Evolutionary conservation across 1,140 invertebrate genomes (phyloP), one percentile per base, ranked within the genome.

Genomic region (Rhopalosiphum maidis): DNA sequence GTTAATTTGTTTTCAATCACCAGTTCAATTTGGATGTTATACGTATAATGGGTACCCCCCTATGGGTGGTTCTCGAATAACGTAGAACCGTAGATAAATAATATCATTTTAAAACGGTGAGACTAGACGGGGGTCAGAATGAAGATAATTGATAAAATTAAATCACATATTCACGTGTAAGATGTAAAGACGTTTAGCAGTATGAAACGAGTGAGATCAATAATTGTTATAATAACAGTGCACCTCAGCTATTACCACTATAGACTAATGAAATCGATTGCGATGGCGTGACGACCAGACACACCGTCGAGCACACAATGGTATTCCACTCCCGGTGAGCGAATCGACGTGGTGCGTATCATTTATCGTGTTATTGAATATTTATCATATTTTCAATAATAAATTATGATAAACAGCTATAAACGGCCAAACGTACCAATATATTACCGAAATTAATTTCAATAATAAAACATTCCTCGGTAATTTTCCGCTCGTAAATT

Each of bases 401-500:
- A 91, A 82, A 91, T 82, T 91, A 68, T 82, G 43, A 91, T 82
- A 60, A 90, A 60, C 15, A 41, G 11, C 41, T 41, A 82, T 43
- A 91, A 77, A 82, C 0, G 35, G n/a, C 23, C n/a, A 43, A 68
- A 91, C 43, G 11, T n/a, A 43, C 22, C 7, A 2, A 91, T 91
- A 82, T 91, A 91, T 82, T 46, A 46, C 60, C 41, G 22, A 91
- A 91, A 91, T 82, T 91, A 22, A 91, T 91, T 91, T 91, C 82
- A 77, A 91, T 91, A 46, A 82, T 82, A 91, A 43, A 82, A 91
- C 55, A 68, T 91, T 82, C n/a, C 90, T 21, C 21, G 30, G 90
- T 91, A 91, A 91, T 91, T 77, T 82, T 48, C 41, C 41, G 68
- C 77, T 92, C 91, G 77, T 92, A 92, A 92, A 92, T 92, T 92